These are phyloP conservation scores for Lacanobia wlatinum DNA, from an alignment of 2,888 invertebrate species.

Conservation along the genomic window DNA sequence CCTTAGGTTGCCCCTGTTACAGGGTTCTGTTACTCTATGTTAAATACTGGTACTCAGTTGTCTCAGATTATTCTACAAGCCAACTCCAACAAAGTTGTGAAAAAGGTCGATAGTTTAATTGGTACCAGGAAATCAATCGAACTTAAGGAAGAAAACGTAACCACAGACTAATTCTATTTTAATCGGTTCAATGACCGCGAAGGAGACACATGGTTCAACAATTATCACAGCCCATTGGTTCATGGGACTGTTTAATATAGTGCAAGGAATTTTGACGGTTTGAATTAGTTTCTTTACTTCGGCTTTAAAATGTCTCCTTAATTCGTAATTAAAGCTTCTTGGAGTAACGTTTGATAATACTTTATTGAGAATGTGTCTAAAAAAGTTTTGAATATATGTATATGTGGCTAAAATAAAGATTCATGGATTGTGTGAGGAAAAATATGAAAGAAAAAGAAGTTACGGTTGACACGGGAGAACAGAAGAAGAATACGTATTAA, in stretches of 20 bases:
- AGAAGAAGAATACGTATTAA: too few relatives aligned
- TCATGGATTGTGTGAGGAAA: too few relatives aligned
- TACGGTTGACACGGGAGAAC: too few relatives aligned
- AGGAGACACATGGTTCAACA: background rate
- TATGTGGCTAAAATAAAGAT: background rate
- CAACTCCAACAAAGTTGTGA: too few relatives aligned
- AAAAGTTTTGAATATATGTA: background rate
- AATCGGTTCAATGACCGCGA: constrained; percentile 3
- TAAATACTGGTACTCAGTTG: too few relatives aligned
- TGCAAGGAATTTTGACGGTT: background rate
- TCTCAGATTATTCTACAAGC: too few relatives aligned
- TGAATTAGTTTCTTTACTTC: background rate
- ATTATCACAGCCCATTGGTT: background rate
- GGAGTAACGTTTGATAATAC: background rate
- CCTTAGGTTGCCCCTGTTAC: too few relatives aligned
- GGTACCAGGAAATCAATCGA: background rate
- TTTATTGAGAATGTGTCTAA: background rate
- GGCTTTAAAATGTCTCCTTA: background rate
- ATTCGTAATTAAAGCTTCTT: background rate
- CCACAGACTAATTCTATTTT: background rate
- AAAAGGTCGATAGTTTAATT: background rate
- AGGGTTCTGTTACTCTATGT: too few relatives aligned
- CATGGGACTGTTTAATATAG: background rate
- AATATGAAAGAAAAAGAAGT: too few relatives aligned
- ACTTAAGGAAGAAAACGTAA: background rate